Conservation (phyloP, 2,888 invertebrate species). For the Malacosoma neustria region DNA sequence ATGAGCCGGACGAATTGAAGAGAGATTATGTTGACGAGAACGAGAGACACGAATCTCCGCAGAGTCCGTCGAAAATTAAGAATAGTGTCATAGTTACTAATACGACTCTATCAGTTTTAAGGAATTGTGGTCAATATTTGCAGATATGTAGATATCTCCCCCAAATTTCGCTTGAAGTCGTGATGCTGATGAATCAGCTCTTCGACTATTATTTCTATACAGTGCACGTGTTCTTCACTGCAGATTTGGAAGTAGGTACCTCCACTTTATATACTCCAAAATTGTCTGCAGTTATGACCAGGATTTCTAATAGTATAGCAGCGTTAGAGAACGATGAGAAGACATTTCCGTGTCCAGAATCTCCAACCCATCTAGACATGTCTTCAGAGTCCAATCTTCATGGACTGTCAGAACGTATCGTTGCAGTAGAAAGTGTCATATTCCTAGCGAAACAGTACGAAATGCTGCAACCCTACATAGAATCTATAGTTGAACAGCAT, state of each 20-base stretch:
- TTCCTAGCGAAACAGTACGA: constrained; percentile 93
- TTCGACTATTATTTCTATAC: constrained; percentile 95
- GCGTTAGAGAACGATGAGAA: constrained; percentile 39
- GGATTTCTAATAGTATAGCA: constrained; percentile 85
- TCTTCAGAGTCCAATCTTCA: constrained; percentile 80
- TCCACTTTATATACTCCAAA: constrained; percentile 78
- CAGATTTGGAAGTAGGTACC: constrained; percentile 77
- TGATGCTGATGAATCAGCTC: constrained; percentile 92
- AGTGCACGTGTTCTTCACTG: constrained; percentile 89
- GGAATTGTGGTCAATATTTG: constrained; percentile 93
- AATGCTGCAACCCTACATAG: constrained; percentile 87
- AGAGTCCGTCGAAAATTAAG: constrained; percentile 54
- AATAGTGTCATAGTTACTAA: constrained; percentile 86
- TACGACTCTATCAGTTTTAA: constrained; percentile 90
- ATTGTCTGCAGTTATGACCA: constrained; percentile 82
- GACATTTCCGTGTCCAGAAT: constrained; percentile 31
- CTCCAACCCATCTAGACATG: constrained; percentile 44
- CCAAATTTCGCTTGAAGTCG: constrained; percentile 92
- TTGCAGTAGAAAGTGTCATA: constrained; percentile 94
- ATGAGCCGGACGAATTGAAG: constrained; percentile 81
- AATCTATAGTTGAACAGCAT: constrained; percentile 85
- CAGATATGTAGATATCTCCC: constrained; percentile 93
- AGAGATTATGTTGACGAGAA: constrained; percentile 83
- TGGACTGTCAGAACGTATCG: constrained; percentile 89
- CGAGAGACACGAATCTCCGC: constrained; percentile 31